Evolutionary conservation across 2,797 vertebrate species (phyloP).

Genomic region (Molothrus ater): DNA sequence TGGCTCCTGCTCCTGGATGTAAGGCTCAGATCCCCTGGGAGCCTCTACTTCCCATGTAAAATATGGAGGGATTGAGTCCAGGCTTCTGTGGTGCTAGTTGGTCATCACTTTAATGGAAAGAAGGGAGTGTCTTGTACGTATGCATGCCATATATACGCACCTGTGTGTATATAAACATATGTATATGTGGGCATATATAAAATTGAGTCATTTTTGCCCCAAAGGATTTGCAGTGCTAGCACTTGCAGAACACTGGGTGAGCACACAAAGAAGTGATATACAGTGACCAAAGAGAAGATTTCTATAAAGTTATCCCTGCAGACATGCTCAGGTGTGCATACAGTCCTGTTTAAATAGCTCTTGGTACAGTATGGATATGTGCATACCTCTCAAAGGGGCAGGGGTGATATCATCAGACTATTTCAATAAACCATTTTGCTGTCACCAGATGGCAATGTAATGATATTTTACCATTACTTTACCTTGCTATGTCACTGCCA

Average conservation of each 20-base stretch:
- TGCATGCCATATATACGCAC: accelerated
- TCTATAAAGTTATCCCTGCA: not conserved
- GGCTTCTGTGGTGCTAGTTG: not conserved
- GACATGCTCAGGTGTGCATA: not conserved
- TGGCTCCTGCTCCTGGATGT: accelerated
- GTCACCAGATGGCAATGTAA: conserved; percentile 39
- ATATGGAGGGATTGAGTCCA: not conserved
- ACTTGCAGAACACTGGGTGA: accelerated
- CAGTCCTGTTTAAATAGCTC: not conserved
- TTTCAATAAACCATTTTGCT: not conserved
- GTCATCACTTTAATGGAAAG: accelerated
- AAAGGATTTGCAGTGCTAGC: not conserved
- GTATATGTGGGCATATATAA: accelerated
- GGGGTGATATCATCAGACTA: not conserved
- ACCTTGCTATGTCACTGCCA: not conserved
- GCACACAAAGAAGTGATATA: not conserved
- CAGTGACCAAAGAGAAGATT: not conserved
- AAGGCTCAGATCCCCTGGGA: not conserved
- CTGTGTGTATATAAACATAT: not conserved
- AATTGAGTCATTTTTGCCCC: accelerated
- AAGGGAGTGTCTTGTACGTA: not conserved
- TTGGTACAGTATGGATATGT: not conserved
- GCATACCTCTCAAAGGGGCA: not conserved
- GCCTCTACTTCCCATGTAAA: not conserved
- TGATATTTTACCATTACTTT: not conserved